Percentiles rank a stretch among this genome's conserved stretches.
Evolutionary conservation across 2,113 vertebrate species (phyloP).

Genomic region (Oreochromis aureus): DNA sequence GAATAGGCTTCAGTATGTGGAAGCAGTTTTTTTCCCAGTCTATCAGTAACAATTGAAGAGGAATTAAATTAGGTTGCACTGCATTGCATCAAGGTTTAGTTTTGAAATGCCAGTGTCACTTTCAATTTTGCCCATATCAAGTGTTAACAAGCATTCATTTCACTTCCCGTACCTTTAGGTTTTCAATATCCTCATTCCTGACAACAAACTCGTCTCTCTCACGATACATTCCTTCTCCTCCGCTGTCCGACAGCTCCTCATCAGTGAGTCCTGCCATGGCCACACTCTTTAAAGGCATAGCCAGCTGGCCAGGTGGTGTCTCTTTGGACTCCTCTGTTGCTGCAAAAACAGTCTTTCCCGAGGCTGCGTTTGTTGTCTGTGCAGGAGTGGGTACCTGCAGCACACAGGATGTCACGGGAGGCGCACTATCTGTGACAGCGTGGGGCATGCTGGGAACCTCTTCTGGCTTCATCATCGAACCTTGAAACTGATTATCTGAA

Average conservation of each 20-base stretch:
- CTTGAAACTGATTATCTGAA: constrained; percentile 49
- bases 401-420: constrained; percentile 45
- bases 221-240: constrained; percentile 95
- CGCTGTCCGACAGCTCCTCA: constrained; percentile 90
- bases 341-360: neutral
- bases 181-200: constrained; percentile 94
- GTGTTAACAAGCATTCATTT: neutral
- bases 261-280: constrained; percentile 93
- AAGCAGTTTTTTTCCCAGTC: neutral
- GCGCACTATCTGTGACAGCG: constrained; percentile 18
- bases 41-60: neutral
- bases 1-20: neutral
- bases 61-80: neutral
- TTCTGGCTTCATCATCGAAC: constrained; percentile 70
- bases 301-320: constrained; percentile 71
- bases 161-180: constrained; percentile 78
- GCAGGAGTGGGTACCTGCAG: constrained; percentile 22
- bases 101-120: neutral
- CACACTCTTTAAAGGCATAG: constrained; percentile 75
- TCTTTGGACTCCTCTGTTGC: constrained; percentile 62
- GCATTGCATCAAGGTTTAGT: neutral
- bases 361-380: constrained; percentile 41
- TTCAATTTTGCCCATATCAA: neutral
- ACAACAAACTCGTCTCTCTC: constrained; percentile 98
- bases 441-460: constrained; percentile 55